Evolutionary conservation across 2,113 vertebrate species (phyloP).

Genomic region (Oceanites oceanicus): DNA sequence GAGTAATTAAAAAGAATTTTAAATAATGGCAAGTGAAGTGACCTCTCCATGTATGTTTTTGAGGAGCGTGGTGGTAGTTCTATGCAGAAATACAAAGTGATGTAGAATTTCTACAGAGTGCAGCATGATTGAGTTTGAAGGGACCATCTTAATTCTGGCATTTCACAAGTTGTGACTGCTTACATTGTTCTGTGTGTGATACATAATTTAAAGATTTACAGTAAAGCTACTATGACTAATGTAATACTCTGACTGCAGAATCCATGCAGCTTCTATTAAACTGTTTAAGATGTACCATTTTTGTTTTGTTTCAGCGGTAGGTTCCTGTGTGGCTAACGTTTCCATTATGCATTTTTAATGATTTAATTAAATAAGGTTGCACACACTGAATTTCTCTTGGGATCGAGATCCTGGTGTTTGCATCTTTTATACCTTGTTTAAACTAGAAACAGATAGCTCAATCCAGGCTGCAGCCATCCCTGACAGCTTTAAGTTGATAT

Average conservation of each 20-base stretch:
- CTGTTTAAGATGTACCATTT: not conserved
- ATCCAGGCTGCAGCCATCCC: not conserved
- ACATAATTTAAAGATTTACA: slow-evolving; percentile 36
- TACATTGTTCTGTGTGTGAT: not conserved
- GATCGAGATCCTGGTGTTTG: not conserved
- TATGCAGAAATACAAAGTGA: not conserved
- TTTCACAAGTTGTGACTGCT: slow-evolving; percentile 7
- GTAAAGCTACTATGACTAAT: not conserved
- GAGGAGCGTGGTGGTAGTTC: not conserved
- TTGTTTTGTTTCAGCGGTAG: not conserved
- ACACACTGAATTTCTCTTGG: not conserved
- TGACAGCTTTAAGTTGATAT: not conserved
- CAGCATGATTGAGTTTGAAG: not conserved
- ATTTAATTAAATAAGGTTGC: not conserved
- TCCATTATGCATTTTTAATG: slow-evolving; percentile 15
- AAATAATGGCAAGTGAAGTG: not conserved
- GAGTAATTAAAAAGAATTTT: not conserved
- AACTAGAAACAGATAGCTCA: not conserved
- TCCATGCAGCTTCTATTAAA: not conserved
- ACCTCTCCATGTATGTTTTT: not conserved
- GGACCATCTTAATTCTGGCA: not conserved
- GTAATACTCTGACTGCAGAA: not conserved
- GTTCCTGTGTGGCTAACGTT: not conserved
- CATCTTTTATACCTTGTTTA: not conserved
- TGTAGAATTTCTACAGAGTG: not conserved